Percentiles rank a stretch among this genome's conserved stretches.
Evolutionary conservation across 2,888 invertebrate species (phyloP).

Genomic region (Philereme vetulata): DNA sequence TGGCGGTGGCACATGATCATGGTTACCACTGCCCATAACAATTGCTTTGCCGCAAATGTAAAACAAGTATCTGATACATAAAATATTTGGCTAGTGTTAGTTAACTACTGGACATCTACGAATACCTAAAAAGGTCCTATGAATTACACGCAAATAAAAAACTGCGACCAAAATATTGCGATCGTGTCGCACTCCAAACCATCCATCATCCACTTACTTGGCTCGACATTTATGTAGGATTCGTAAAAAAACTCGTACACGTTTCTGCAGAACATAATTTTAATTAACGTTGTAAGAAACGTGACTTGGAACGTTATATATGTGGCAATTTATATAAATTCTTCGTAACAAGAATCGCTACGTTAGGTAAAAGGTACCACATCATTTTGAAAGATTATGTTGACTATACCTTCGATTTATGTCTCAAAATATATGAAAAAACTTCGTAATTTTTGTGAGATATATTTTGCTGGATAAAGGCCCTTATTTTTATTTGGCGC

Average conservation of each 20-base stretch:
- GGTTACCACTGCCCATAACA: no score
- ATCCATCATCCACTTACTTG: conserved; percentile 10
- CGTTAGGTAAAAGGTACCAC: not conserved
- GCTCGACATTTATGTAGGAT: conserved; percentile 3
- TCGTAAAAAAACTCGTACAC: conserved; percentile 8
- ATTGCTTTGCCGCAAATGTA: no score
- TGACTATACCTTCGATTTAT: no score
- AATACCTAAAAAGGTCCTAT: no score
- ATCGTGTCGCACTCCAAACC: not conserved
- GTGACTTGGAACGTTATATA: conserved; percentile 13
- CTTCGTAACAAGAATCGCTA: conserved; percentile 12
- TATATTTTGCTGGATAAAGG: no score
- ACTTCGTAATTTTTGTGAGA: no score
- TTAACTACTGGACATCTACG: no score
- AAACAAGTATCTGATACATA: no score
- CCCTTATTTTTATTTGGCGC: no score
- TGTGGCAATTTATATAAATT: conserved; percentile 15
- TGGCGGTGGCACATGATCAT: no score
- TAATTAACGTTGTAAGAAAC: conserved; percentile 16
- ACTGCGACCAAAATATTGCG: not conserved
- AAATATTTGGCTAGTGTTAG: no score
- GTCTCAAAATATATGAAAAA: no score
- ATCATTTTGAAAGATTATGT: not conserved
- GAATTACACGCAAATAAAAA: not conserved
- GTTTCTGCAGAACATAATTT: conserved; percentile 19